Conservation (phyloP, 2,113 vertebrate species). For the Sceloporus undulatus region DNA sequence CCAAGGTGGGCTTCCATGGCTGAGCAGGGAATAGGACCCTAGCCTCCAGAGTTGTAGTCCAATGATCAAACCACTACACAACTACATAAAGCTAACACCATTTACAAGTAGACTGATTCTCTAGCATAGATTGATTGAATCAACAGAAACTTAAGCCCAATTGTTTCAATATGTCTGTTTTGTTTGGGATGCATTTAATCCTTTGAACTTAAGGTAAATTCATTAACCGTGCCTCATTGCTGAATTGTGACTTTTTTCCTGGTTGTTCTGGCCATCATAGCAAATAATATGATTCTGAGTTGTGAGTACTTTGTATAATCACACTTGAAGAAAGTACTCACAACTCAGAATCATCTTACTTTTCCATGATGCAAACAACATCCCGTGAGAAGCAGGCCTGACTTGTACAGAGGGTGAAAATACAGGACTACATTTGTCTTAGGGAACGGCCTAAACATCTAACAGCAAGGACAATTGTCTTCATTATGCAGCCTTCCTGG, state of each 20-base stretch:
- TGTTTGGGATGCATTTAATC: too few relatives aligned
- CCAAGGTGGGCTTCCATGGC: too few relatives aligned
- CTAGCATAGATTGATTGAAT: too few relatives aligned
- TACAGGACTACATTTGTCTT: slow-evolving; percentile 13
- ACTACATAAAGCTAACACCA: too few relatives aligned
- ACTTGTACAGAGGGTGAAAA: neutral
- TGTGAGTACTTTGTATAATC: neutral
- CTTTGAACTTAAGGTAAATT: neutral
- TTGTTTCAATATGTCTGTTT: too few relatives aligned
- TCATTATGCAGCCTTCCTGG: neutral
- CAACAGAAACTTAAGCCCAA: too few relatives aligned
- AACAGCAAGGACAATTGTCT: neutral
- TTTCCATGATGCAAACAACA: slow-evolving; percentile 8
- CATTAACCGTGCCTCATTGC: neutral
- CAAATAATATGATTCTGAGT: neutral
- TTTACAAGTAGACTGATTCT: too few relatives aligned
- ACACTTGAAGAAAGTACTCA: slow-evolving; percentile 2
- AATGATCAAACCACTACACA: too few relatives aligned
- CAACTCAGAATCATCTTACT: neutral
- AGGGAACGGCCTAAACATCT: neutral
- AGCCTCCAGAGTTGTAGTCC: neutral
- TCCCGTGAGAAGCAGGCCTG: neutral
- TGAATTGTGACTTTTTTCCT: neutral
- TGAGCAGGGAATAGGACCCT: neutral
- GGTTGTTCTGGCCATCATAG: neutral